phyloP scores from a whole-genome alignment of 2,888 invertebrate species.

The Epinotia demarniana region DNA sequence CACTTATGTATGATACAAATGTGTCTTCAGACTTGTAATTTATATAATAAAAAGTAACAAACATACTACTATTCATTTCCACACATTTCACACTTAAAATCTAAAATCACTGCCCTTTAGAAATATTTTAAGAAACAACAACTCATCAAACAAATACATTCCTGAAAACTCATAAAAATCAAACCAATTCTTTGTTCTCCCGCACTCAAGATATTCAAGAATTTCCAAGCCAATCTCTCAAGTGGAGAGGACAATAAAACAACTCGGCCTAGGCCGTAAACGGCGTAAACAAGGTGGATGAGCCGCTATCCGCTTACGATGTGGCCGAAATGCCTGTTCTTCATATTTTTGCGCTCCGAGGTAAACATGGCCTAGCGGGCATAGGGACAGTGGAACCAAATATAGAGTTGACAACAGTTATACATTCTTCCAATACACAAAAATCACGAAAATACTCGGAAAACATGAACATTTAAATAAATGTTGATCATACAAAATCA shows the following conservation, averaged over 20 bases:
- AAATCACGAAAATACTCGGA: too few species aligned
- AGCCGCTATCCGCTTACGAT: conserved; percentile 34
- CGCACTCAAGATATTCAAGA: conserved; percentile 1
- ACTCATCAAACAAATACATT: background rate
- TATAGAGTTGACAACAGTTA: too few species aligned
- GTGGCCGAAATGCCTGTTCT: conserved; percentile 55
- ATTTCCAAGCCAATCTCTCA: conserved; percentile 31
- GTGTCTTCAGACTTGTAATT: too few species aligned
- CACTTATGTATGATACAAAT: too few species aligned
- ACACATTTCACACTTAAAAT: too few species aligned
- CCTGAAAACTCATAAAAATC: background rate
- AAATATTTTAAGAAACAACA: background rate
- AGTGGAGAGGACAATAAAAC: conserved; percentile 34
- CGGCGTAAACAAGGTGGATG: conserved; percentile 44
- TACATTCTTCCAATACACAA: too few species aligned
- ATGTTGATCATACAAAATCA: too few species aligned
- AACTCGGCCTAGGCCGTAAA: conserved; percentile 25
- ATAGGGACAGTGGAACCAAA: conserved; percentile 12
- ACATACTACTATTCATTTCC: too few species aligned
- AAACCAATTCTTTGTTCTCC: background rate
- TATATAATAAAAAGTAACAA: too few species aligned
- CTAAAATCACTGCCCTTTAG: too few species aligned
- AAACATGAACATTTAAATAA: too few species aligned
- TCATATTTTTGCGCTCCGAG: conserved; percentile 65
- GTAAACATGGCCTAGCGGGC: conserved; percentile 64